These are phyloP conservation scores for Patella vulgata DNA, from an alignment of 1,140 invertebrate genomes.

Conservation along the genomic window DNA sequence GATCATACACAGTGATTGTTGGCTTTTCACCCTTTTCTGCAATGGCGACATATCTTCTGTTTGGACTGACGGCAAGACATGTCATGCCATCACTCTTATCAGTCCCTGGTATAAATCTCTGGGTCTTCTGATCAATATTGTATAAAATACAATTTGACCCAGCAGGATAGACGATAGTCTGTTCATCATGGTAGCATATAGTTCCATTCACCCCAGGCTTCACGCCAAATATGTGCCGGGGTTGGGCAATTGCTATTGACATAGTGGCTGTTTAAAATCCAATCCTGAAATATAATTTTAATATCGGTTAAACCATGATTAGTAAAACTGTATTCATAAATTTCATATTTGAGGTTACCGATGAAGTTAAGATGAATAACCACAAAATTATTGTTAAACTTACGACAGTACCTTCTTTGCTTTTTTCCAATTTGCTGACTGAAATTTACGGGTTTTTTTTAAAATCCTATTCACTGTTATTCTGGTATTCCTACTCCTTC, in stretches of 20 bases:
- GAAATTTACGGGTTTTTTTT: too few relatives aligned
- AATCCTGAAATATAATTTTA: too few relatives aligned
- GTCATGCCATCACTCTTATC: conserved; percentile 65
- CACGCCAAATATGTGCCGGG: conserved; percentile 65
- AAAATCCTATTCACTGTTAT: too few relatives aligned
- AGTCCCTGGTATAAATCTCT: conserved; percentile 67
- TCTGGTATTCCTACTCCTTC: too few relatives aligned
- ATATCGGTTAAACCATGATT: too few relatives aligned
- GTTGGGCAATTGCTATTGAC: conserved; percentile 62
- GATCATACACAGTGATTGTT: conserved; percentile 68
- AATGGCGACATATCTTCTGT: conserved; percentile 66
- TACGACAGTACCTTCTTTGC: too few relatives aligned
- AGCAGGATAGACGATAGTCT: conserved; percentile 65
- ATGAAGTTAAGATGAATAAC: conserved; percentile 5
- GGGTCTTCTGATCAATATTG: conserved; percentile 67
- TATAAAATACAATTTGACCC: conserved; percentile 68
- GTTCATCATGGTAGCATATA: conserved; percentile 67
- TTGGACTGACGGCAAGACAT: conserved; percentile 65
- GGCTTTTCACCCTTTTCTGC: conserved; percentile 67
- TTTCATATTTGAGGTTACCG: conserved; percentile 17
- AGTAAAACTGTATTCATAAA: conserved; percentile 1
- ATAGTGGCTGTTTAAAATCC: conserved; percentile 40
- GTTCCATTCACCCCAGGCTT: conserved; percentile 60
- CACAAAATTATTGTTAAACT: too few relatives aligned
- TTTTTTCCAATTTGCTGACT: too few relatives aligned